Evolutionary conservation across 2,113 vertebrate genomes (phyloP).

Genomic region (Tichodroma muraria): DNA sequence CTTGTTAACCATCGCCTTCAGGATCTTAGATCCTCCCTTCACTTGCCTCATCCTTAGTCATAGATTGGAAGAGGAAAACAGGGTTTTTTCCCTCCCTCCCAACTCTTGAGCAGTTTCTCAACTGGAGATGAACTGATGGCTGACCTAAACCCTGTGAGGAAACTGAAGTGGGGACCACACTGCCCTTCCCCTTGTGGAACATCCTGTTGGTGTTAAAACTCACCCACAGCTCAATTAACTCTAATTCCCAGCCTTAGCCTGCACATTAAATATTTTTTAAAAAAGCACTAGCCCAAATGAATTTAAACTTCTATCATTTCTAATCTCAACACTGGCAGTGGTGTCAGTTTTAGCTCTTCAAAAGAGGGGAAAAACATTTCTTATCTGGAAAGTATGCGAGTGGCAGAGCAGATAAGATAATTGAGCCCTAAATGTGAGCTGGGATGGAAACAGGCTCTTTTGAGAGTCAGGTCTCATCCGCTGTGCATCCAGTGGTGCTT

Average conservation of each 20-base stretch:
- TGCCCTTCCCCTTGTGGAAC: not conserved
- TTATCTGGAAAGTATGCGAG: conserved; percentile 47
- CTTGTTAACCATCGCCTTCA: conserved; percentile 40
- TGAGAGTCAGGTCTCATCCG: conserved; percentile 45
- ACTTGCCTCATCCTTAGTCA: conserved; percentile 62
- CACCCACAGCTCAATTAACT: not conserved
- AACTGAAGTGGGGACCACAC: not conserved
- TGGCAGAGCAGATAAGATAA: conserved; percentile 61
- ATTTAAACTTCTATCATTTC: not conserved
- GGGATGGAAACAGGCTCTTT: conserved; percentile 52
- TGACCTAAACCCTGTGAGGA: not conserved
- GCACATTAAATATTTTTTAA: not conserved
- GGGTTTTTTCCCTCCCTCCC: not conserved
- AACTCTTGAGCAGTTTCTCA: conserved; percentile 1
- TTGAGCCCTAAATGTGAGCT: conserved; percentile 60
- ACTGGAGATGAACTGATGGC: conserved; percentile 3
- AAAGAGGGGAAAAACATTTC: not conserved
- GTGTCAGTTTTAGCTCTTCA: conserved; percentile 3
- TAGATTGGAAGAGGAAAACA: conserved; percentile 47
- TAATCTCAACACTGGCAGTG: not conserved
- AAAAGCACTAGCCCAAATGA: not conserved
- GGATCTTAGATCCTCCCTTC: conserved; percentile 44
- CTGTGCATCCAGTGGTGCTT: not conserved
- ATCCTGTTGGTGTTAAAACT: not conserved
- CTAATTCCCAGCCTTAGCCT: not conserved